Conservation (phyloP, 2,797 vertebrate genomes). For the Sitta carolinensis region DNA sequence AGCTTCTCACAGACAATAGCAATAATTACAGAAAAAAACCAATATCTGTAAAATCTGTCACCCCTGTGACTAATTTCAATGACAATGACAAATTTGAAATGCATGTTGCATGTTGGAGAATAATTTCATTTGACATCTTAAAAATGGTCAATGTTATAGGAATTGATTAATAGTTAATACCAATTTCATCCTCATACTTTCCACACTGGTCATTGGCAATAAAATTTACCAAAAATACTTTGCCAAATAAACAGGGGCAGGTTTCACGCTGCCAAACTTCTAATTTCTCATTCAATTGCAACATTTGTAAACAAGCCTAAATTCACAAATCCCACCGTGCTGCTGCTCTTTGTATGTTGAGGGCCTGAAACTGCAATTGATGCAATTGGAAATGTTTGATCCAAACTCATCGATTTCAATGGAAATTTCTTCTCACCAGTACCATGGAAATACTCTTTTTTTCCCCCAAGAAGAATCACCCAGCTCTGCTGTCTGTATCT, state of each 20-base stretch:
- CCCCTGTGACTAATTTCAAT: background rate
- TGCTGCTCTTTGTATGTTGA: background rate
- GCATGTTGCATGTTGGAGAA: background rate
- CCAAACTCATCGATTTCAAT: background rate
- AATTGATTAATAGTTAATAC: background rate
- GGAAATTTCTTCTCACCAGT: background rate
- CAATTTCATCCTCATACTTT: background rate
- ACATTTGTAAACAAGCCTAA: background rate
- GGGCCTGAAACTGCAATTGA: background rate
- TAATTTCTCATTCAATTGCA: background rate
- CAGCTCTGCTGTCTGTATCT: background rate
- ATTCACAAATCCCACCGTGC: background rate
- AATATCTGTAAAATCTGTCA: background rate
- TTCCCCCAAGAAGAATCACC: background rate
- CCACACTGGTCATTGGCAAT: background rate
- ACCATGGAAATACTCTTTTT: background rate
- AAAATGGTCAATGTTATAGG: background rate
- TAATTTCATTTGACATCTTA: conserved; percentile 1
- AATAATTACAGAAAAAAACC: background rate
- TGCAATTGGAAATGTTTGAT: background rate
- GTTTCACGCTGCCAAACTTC: background rate
- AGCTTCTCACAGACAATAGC: background rate
- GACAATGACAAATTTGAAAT: background rate
- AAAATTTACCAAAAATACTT: background rate
- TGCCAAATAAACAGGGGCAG: background rate